Conservation (phyloP, 1,140 invertebrate genomes). For the Sipha flava region DNA sequence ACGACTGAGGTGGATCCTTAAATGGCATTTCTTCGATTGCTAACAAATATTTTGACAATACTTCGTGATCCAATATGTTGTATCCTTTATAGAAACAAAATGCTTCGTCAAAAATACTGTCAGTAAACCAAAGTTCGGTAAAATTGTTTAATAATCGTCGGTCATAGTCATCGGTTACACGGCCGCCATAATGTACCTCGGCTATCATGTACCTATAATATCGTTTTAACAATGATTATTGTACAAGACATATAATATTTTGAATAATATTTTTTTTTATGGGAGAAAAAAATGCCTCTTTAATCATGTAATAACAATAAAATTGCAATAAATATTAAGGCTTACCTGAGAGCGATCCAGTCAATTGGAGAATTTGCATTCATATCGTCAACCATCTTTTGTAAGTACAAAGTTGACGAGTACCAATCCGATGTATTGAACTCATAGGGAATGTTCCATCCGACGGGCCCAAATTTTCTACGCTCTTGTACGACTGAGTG, state of each 20-base stretch:
- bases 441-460: slow-evolving; percentile 92
- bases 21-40: slow-evolving; percentile 59
- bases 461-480: slow-evolving; percentile 80
- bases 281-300: no score
- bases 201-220: slow-evolving; percentile 94
- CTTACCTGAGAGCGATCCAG: slow-evolving; percentile 68
- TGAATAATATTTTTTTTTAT: no score
- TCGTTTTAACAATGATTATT: neutral
- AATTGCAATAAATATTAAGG: no score
- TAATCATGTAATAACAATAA: no score
- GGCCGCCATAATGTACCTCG: slow-evolving; percentile 92
- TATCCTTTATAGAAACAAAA: slow-evolving; percentile 87
- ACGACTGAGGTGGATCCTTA: slow-evolving; percentile 90
- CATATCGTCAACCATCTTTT: slow-evolving; percentile 75
- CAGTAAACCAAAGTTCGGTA: slow-evolving; percentile 77
- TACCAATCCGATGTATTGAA: slow-evolving; percentile 91
- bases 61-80: slow-evolving; percentile 69
- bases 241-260: no score
- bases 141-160: slow-evolving; percentile 84
- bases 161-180: slow-evolving; percentile 94
- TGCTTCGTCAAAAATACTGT: slow-evolving; percentile 65
- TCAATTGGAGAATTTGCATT: slow-evolving; percentile 70
- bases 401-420: slow-evolving; percentile 79
- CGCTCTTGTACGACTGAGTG: slow-evolving; percentile 80
- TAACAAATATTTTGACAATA: slow-evolving; percentile 48